Base-by-base conservation (phyloP, 2,113 vertebrate genomes). In the Rhombomys opimus region DNA sequence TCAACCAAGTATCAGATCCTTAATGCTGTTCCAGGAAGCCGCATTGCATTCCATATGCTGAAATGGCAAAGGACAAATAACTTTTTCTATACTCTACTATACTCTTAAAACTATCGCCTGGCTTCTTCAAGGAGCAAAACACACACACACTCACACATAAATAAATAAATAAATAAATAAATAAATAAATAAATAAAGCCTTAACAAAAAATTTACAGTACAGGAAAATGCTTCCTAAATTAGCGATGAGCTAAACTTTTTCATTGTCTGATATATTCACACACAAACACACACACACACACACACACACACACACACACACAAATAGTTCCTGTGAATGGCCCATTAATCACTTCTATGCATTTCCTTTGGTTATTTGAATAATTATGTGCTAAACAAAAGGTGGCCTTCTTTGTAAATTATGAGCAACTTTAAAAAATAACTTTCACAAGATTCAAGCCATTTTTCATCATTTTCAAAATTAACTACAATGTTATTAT, bases 1-100 rank as follows among this genome's bases (percentile, higher is more conserved):
- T 95, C 96, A 91, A 95, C 65, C 87, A 90, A 95, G 65, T 14
- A 91, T 91, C 77, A 94, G 82, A 86, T 72, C 86, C 94, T 95
- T 93, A n/a, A 92, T 97, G 32, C 41, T 63, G 87, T 89, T 82
- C 95, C 77, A 94, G 63, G 84, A 70, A 87, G 90, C 88, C 72
- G 30, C 68, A 91, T 15, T 46, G 59, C 77, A 3, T 65, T 96
- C 95, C 70, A 8, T 82, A 52, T 80, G 57, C 63, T 0, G 2
- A 67, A 27, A 63, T 89, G 61, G 41, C 0, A 0, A 72, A 52
- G 59, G 90, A 73, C 85, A 87, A 89, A 59, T 88, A 95, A 84
- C 95, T 41, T 93, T 68, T 93, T 91, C 97, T 95, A 84, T n/a
- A 25, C 22, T 84, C 77, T 94, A 15, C 70, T 73, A 73, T 73